Evolutionary conservation across 2,113 vertebrate genomes (phyloP), one percentile per base, ranked within the genome.

Genomic region (Picathartes gymnocephalus): DNA sequence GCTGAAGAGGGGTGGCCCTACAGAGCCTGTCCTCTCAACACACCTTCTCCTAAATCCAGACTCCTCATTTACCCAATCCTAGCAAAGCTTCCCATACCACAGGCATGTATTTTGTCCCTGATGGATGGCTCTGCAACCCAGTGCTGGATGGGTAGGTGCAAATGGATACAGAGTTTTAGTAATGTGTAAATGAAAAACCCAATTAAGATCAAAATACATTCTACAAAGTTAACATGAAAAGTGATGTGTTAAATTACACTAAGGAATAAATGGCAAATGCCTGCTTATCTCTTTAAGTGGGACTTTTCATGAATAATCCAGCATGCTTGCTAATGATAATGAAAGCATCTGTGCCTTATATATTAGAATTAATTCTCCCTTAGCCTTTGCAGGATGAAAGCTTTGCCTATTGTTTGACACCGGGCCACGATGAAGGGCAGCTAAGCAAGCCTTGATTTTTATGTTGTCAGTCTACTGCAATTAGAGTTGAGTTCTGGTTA

Each of bases 221-320:
- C 78, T 81, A 90, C 35, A 58, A 88, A 71, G 28, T 89, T 90
- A 89, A 73, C 71, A 71, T 76, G n/a, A 95, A 74, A 95, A 97
- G 70, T n/a, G 39, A 69, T 81, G n/a, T 8, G 70, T 58, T 91
- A 96, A 95, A 90, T 92, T 92, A 78, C 69, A 20, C 47, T 53
- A 78, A 86, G 39, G 82, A 88, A 93, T 89, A 88, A 95, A 74
- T 94, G 85, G 85, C 60, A 96, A 91, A 94, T 87, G 74, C 40
- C 51, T 91, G 37, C 81, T 94, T 85, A 51, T 73, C 57, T 78
- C 40, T 45, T 5, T 65, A 90, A 95, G 80, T 48, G 81, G 22
- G 42, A 66, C 39, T 95, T 94, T 94, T 89, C 71, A 95, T 89
- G 78, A 93, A 90, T 92, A 94, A 94, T 87, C 80, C 71, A 48